Base-by-base conservation (phyloP, 2,797 vertebrate species). In the Pterois miles region DNA sequence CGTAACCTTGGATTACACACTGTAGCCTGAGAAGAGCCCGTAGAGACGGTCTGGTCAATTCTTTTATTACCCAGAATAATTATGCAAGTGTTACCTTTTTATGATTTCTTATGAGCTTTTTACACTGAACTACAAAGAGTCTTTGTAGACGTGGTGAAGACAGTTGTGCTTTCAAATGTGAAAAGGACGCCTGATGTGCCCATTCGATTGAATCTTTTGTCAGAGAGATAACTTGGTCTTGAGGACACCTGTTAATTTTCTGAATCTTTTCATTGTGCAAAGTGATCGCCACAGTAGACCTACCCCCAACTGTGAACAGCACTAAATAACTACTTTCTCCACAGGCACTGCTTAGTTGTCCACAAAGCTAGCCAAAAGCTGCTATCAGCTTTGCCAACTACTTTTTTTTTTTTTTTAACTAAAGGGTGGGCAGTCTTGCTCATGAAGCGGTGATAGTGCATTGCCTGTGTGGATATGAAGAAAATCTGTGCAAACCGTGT, bases 71-170 rank as follows among this genome's bases (percentile, higher is more conserved):
- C 88, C 87, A 75, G 82, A 91, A 89, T 76, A 89, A 94, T 94
- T 95, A 95, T 95, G 94, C 94, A 95, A 94, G 92, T 88, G 84
- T 93, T 93, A 92, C 82, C 86, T 89, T 93, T 93, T 87, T 89
- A 86, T 89, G 86, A 89, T 92, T 92, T 91, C 87, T 80, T 91
- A 92, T 71, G 80, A 94, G 76, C 91, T 93, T 93, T 93, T 92
- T 94, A 94, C 92, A 93, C 88, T 92, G 91, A 90, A 92, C 89
- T 91, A 90, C 89, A 87, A 88, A 92, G 84, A 81, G 74, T 89
- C 83, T 92, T 89, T 93, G 89, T 91, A 88, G 90, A 84, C 56
- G 54, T 80, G 86, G 65, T 74, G 83, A 89, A 83, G 88, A 88
- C 48, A 59, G 86, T 83, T 83, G 78, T 87, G 87, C 88, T 91